These are phyloP conservation scores for Ornithoptera alexandrae DNA, from an alignment of 2,888 invertebrate species.

Conservation along the genomic window DNA sequence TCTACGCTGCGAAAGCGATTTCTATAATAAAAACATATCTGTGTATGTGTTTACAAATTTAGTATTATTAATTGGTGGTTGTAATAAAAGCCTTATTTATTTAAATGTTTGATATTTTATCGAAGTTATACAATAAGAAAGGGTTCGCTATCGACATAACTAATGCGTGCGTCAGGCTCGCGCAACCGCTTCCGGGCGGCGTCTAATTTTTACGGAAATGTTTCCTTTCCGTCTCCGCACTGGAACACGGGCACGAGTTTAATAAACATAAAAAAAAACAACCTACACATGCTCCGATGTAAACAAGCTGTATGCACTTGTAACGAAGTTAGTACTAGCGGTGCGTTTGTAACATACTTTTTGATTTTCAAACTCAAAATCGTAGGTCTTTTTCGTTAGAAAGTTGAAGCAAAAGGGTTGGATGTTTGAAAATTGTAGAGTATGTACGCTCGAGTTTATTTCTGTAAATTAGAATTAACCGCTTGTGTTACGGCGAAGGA, in stretches of 20 bases:
- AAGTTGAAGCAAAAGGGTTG: constrained; percentile 23
- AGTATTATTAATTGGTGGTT: too few species aligned
- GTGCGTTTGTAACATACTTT: constrained; percentile 30
- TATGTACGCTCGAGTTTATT: constrained; percentile 7
- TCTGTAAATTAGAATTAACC: constrained; percentile 26
- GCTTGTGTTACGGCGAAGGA: constrained; percentile 17
- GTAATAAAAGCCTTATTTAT: too few species aligned
- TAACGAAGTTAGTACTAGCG: constrained; percentile 22
- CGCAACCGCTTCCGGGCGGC: constrained; percentile 55
- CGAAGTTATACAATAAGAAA: background rate
- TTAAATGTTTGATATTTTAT: too few species aligned
- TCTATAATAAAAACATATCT: too few species aligned
- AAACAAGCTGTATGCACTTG: constrained; percentile 26
- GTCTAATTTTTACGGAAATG: constrained; percentile 62
- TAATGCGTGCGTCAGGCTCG: constrained; percentile 44
- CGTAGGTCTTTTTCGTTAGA: constrained; percentile 28
- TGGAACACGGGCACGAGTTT: constrained; percentile 24
- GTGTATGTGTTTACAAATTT: too few species aligned
- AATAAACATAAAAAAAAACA: constrained; percentile 14
- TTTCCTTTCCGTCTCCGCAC: constrained; percentile 50
- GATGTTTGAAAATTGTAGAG: constrained; percentile 17
- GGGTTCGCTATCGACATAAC: constrained; percentile 30
- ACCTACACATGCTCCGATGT: constrained; percentile 14
- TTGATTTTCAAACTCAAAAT: constrained; percentile 29
- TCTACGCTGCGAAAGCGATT: too few species aligned